Base-by-base conservation (phyloP, 2,113 vertebrate species). In the Percina caprodes region DNA sequence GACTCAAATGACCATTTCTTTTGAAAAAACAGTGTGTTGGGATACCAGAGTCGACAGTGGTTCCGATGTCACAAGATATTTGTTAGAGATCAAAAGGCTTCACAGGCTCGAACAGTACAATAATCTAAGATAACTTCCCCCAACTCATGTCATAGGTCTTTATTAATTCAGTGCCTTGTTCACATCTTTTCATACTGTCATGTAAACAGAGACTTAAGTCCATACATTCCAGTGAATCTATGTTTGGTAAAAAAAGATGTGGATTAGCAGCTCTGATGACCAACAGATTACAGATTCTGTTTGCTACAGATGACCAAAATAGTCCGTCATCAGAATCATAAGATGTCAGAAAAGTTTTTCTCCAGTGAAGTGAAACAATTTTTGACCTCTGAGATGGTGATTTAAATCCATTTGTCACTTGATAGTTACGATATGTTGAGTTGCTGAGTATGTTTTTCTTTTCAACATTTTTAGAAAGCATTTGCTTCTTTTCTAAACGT, bases 161-260 rank as follows among this genome's bases (percentile, higher is more conserved):
- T 8, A 19, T 19, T 46, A 30, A 21, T 42, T 42, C 2, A 10
- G 6, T 1, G 13, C 33, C 12, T 56, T 56, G 14, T 26, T 69
- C 9, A 18, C 9, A 30, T 30, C 15, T 42, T 26, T 35, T 24
- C 12, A 19, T n/a, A 2, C 4, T 7, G 42, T 67, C 51, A n/a
- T 7, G 2, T 23, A 19, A 11, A 59, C 35, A 8, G 14, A 46
- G 13, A 62, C 16, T 65, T 15, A 24, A 14, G 39, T 52, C 11
- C 60, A 26, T 4, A 48, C 5, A 14, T 24, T 68, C 12, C 35
- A 15, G n/a, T 61, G n/a, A 56, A n/a, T 24, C 19, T 3, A 51
- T 39, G 62, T 77, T 69, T 69, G 52, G 19, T 68, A 18, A 49
- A 56, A 42, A 42, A 60, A 60, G 55, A 30, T 60, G 55, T 66